These are phyloP conservation scores for Rhinoraja longicauda DNA, from an alignment of 2,797 vertebrate species.

Conservation along the genomic window DNA sequence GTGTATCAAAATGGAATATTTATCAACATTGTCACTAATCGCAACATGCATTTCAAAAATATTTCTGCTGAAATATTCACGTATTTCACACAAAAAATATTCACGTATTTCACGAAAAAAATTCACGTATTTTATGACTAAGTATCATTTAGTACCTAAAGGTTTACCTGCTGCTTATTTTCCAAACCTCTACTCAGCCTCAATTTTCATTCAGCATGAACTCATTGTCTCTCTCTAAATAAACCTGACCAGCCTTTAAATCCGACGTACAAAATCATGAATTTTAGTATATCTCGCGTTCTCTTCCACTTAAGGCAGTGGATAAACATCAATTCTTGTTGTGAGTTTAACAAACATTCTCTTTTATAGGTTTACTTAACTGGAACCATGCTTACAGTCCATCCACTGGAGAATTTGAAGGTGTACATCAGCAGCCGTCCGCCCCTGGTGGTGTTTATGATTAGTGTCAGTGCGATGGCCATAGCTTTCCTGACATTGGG, in stretches of 20 bases:
- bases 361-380: slow-evolving; percentile 68
- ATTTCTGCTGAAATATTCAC: not conserved
- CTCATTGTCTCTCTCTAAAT: not conserved
- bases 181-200: not conserved
- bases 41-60: not conserved
- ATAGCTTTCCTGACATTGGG: slow-evolving; percentile 95
- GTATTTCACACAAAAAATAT: no score
- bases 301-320: not conserved
- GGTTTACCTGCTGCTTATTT: not conserved
- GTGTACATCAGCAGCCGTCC: slow-evolving; percentile 86
- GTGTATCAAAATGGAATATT: not conserved
- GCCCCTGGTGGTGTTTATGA: slow-evolving; percentile 95
- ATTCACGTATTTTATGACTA: no score
- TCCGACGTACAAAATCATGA: not conserved
- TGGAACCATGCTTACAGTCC: slow-evolving; percentile 69
- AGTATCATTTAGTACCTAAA: not conserved
- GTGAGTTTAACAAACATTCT: not conserved
- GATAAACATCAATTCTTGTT: not conserved
- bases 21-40: not conserved
- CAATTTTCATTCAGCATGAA: not conserved
- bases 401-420: slow-evolving; percentile 92
- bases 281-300: not conserved
- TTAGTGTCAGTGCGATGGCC: slow-evolving; percentile 94
- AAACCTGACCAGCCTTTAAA: not conserved
- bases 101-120: no score